These are phyloP conservation scores for Drosophila borborema DNA, from an alignment of 2,888 invertebrate species.

Conservation along the genomic window DNA sequence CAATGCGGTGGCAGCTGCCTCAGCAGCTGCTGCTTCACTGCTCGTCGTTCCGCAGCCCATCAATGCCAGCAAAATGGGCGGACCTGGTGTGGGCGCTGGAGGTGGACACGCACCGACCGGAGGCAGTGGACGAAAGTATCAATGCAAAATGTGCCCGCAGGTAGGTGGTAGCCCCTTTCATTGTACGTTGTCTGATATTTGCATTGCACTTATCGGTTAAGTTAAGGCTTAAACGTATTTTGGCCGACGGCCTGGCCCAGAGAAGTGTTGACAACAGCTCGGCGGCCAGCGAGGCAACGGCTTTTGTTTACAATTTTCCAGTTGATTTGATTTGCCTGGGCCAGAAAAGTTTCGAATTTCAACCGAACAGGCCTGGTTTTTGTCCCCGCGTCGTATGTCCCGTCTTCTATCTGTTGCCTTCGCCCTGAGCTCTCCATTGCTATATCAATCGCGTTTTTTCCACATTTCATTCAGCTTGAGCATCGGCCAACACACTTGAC, in stretches of 20 bases:
- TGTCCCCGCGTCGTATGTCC: not conserved
- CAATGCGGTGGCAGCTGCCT: constrained; percentile 86
- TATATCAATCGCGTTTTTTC: constrained; percentile 44
- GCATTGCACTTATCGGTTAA: constrained; percentile 44
- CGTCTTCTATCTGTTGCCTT: not conserved
- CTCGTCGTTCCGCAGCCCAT: constrained; percentile 96
- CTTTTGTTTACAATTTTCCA: constrained; percentile 79
- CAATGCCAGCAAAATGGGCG: constrained; percentile 88
- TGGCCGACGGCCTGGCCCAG: constrained; percentile 43
- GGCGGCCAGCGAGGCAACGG: constrained; percentile 29
- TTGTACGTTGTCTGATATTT: constrained; percentile 31
- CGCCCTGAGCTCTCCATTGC: not conserved
- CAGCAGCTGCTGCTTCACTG: constrained; percentile 87
- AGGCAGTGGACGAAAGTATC: constrained; percentile 90
- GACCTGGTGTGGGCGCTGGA: constrained; percentile 83
- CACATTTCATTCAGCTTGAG: constrained; percentile 60
- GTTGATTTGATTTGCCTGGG: constrained; percentile 73
- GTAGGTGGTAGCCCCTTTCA: constrained; percentile 86
- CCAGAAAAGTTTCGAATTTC: constrained; percentile 72
- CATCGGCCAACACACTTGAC: constrained; percentile 42
- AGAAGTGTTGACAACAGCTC: constrained; percentile 34
- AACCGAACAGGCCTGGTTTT: constrained; percentile 5
- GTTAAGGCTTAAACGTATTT: constrained; percentile 45
- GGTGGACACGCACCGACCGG: constrained; percentile 63
- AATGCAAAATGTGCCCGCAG: constrained; percentile 99